Base-by-base conservation (phyloP, 64 coral and sea anemone genomes). In the Montipora foliosa region DNA sequence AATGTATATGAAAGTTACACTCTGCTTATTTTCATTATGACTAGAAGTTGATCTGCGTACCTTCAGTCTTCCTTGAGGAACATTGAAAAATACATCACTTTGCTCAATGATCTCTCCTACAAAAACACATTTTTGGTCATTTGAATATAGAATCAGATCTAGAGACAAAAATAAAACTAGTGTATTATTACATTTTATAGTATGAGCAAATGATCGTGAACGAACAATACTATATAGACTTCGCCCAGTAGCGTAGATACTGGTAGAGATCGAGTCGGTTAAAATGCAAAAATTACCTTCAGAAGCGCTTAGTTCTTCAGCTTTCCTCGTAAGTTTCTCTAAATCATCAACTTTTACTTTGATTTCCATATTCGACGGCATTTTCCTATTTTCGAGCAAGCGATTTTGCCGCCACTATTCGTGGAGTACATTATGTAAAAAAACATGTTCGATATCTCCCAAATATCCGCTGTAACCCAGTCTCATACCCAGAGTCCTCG, bases 321-420 rank as follows among this genome's bases (percentile, higher is more conserved):
- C 95, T 82, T 93, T 97, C 17, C 66, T 78, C 59, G 62, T 83
- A 3, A 97, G 79, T 0, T 81, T 73, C 44, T 88, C 64, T 70
- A 97, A 70, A 76, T 97, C 84, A 50, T 70, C 78, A 37, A 94
- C 79, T 94, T 47, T 91, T 90, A 92, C 95, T 83, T 97, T 97
- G 67, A 97, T 97, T 79, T 97, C 95, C 15, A 97, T 92, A 78
- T 97, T 97, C 74, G 82, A 90, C 37, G 95, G 95, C 95, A 44
- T 46, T 49, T 60, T 44, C 37, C 37, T 37, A 37, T 37, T 37
- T 37, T 37, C 37, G 37, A 37, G 37, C 37, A 37, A 37, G 7
- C 1, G 14, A 71, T 24, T 78, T 78, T 78, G 76, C 46, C 76
- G 76, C 47, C 76, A 78, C 46, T 14, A 50, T 49, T 48, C 12